Evolutionary conservation across 2,888 invertebrate species (phyloP), one percentile per base, ranked within the genome.

Genomic region (Troides helena): DNA sequence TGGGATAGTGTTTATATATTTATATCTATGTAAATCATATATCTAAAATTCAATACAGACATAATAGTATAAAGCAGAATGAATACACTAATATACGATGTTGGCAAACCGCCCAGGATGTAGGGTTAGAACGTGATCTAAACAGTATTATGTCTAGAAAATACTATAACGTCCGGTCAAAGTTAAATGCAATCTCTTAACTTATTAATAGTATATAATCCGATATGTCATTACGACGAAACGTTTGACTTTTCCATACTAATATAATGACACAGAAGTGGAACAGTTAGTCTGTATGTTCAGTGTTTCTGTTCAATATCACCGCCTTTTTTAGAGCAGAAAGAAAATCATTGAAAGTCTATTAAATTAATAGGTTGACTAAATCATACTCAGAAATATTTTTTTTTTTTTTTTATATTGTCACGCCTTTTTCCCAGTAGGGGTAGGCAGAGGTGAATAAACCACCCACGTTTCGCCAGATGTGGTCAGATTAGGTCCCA

Each of bases 81-180:
- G 58, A 43, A 65, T 65, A 65, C 1, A 39, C 7, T 57, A 57
- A 65, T 58, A 58, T 58, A 58, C 21, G 65, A 23, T 43, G 57
- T 43, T 65, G 58, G 65, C 65, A 43, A 58, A 36, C 36, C 25
- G 65, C 57, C 65, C 57, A 65, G 58, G 23, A 39, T 58, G 57
- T 39, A 56, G 43, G 58, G 57, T 65, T 58, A 43, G 65, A 39
- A 65, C 65, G 65, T 65, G 58, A 58, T 65, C 65, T 65, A 65
- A 65, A 43, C 58, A 58, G 57, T 58, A 43, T 58, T 23, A 65
- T 12, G 23, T 39, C 43, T 39, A 17, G 57, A 65, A 65, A 65
- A 21, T 43, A 58, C 36, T 43, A 39, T 58, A 57, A 57, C 43
- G 25, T 39, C 57, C 39, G 39, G 23, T 21, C n/a, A 14, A 65